Evolutionary conservation across 2,797 vertebrate genomes (phyloP).

Genomic region (Paratrypauchen microcephalus): DNA sequence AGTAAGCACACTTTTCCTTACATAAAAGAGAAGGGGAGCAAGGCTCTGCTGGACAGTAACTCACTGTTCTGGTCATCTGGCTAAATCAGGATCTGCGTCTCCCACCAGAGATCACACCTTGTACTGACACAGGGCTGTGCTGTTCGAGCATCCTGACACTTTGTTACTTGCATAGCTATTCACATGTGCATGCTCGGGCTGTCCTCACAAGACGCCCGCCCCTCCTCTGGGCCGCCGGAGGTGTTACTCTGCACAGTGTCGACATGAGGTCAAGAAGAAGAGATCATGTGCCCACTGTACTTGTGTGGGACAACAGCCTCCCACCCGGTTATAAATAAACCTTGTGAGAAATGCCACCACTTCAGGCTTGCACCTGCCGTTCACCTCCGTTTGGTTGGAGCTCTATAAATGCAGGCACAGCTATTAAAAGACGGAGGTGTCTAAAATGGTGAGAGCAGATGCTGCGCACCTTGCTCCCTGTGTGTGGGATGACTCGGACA

Average conservation of each 20-base stretch:
- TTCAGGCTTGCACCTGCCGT: conserved; percentile 71
- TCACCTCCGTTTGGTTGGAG: conserved; percentile 69
- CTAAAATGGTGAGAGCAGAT: conserved; percentile 77
- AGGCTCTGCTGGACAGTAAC: conserved; percentile 42
- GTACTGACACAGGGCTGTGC: conserved; percentile 59
- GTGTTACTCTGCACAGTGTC: conserved; percentile 62
- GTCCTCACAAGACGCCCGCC: conserved; percentile 50
- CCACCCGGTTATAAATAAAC: conserved; percentile 72
- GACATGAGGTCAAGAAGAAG: conserved; percentile 71
- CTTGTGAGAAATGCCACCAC: conserved; percentile 64
- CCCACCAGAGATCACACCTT: conserved; percentile 68
- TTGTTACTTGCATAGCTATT: conserved; percentile 73
- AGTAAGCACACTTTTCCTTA: conserved; percentile 52
- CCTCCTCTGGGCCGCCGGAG: conserved; percentile 40
- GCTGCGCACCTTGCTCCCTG: conserved; percentile 77
- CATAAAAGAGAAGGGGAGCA: conserved; percentile 29
- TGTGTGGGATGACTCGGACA: conserved; percentile 66
- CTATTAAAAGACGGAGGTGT: conserved; percentile 77
- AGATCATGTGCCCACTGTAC: conserved; percentile 56
- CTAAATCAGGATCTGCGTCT: conserved; percentile 45
- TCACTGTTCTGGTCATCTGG: conserved; percentile 48
- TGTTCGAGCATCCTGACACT: conserved; percentile 64
- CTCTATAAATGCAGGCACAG: conserved; percentile 67
- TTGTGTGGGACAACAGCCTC: conserved; percentile 58
- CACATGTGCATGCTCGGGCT: conserved; percentile 54